Percentiles rank a stretch among this genome's conserved stretches.
These are phyloP conservation scores for Psittacara wagleri DNA, from an alignment of 2,113 vertebrate species.

Conservation along the genomic window DNA sequence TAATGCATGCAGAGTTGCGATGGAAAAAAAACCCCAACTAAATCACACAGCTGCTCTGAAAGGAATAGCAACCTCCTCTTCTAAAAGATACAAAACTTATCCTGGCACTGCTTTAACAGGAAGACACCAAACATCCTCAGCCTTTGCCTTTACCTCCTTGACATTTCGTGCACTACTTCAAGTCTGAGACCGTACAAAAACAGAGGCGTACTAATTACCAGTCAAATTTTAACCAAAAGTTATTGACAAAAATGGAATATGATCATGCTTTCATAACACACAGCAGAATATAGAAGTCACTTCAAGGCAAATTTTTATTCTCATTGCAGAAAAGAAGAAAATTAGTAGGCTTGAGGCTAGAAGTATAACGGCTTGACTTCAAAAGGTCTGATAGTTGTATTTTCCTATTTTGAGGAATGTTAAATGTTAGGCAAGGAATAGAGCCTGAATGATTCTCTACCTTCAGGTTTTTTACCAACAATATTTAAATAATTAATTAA, in stretches of 20 bases:
- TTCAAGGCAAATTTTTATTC: background rate
- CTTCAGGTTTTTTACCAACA: background rate
- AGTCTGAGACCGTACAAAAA: background rate
- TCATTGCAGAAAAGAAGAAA: background rate
- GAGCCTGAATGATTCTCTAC: background rate
- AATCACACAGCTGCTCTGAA: constrained; percentile 45
- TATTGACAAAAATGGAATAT: constrained; percentile 29
- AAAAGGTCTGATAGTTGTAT: background rate
- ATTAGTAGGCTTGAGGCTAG: background rate
- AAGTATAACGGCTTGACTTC: background rate
- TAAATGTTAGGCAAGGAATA: background rate
- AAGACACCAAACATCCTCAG: constrained; percentile 5
- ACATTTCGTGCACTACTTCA: constrained; percentile 3
- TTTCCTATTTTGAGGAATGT: background rate
- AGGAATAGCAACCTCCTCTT: constrained; percentile 5
- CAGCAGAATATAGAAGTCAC: background rate
- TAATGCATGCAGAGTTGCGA: constrained; percentile 56
- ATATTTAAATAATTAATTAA: background rate
- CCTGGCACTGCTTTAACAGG: background rate
- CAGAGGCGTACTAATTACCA: background rate
- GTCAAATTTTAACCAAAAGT: constrained; percentile 19
- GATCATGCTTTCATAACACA: constrained; percentile 1
- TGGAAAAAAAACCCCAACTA: constrained; percentile 24
- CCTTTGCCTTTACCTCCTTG: constrained; percentile 6
- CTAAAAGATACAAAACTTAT: constrained; percentile 3